phyloP scores from a whole-genome alignment of 2,888 invertebrate genomes.

The Folsomia manolachei region DNA sequence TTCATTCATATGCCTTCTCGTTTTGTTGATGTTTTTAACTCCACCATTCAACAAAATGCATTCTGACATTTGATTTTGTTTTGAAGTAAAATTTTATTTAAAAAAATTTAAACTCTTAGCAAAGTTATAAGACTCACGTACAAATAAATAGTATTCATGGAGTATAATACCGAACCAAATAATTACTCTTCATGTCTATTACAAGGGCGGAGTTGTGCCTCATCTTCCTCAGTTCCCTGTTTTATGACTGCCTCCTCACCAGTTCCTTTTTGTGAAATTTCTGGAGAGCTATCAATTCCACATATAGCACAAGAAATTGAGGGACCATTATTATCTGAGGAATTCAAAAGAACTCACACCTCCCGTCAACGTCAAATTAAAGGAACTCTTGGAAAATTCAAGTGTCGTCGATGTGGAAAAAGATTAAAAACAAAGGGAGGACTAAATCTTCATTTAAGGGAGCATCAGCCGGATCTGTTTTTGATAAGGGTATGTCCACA shows the following conservation, averaged over 20 bases:
- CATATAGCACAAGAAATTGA: not conserved
- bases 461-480: constrained; percentile 38
- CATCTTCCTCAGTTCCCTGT: not conserved
- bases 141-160: not conserved
- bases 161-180: not conserved
- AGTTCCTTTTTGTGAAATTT: not conserved
- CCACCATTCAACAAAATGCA: no score
- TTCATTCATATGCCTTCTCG: no score
- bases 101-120: not conserved
- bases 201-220: not conserved
- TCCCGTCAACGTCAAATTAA: not conserved
- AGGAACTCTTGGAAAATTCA: not conserved
- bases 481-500: constrained; percentile 32
- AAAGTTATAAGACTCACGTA: not conserved
- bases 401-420: constrained; percentile 45
- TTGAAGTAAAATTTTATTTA: not conserved
- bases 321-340: no score
- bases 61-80: no score
- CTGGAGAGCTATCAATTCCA: not conserved
- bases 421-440: constrained; percentile 49
- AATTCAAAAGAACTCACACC: no score
- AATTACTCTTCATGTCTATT: not conserved
- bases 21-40: no score
- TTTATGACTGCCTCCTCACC: constrained; percentile 1
- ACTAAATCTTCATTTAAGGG: constrained; percentile 43